Conservation (phyloP, 1,140 invertebrate species). For the Hestina assimilis region DNA sequence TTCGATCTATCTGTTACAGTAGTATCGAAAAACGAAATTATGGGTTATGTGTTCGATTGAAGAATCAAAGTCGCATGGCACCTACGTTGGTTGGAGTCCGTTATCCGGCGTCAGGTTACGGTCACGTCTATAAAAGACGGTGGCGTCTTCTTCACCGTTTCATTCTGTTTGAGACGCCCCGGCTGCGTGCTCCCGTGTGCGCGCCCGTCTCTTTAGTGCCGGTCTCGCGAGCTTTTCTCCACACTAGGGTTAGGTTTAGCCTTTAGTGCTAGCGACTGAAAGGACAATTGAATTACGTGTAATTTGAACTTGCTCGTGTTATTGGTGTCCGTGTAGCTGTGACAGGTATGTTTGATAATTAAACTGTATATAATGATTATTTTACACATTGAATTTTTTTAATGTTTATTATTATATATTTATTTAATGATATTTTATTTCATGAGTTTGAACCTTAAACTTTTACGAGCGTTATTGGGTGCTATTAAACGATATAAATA, state of each 20-base stretch:
- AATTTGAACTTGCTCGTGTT: constrained; percentile 51
- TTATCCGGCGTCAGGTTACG: constrained; percentile 78
- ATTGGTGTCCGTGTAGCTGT: constrained; percentile 35
- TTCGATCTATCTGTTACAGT: constrained; percentile 67
- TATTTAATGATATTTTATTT: too few relatives aligned
- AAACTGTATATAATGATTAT: neutral
- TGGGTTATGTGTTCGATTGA: constrained; percentile 40
- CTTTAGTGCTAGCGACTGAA: constrained; percentile 56
- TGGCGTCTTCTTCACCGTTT: constrained; percentile 75
- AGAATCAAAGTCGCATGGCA: constrained; percentile 43
- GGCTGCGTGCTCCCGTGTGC: constrained; percentile 51
- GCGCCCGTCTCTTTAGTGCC: constrained; percentile 45
- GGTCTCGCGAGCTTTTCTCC: constrained; percentile 36
- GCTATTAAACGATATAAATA: too few relatives aligned
- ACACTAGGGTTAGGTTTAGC: constrained; percentile 40
- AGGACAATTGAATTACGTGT: constrained; percentile 64
- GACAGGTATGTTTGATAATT: constrained; percentile 45
- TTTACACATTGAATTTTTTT: neutral
- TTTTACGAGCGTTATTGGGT: neutral
- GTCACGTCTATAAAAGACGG: constrained; percentile 75
- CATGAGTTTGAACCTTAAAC: too few relatives aligned
- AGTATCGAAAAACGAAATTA: constrained; percentile 30
- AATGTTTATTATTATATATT: neutral
- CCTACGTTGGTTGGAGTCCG: constrained; percentile 52
- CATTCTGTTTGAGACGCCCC: constrained; percentile 72